A percentile compares a stretch with the other conserved stretches of the same genome.
phyloP scores from a whole-genome alignment of 2,888 invertebrate species.

The Heliconius cydno region DNA sequence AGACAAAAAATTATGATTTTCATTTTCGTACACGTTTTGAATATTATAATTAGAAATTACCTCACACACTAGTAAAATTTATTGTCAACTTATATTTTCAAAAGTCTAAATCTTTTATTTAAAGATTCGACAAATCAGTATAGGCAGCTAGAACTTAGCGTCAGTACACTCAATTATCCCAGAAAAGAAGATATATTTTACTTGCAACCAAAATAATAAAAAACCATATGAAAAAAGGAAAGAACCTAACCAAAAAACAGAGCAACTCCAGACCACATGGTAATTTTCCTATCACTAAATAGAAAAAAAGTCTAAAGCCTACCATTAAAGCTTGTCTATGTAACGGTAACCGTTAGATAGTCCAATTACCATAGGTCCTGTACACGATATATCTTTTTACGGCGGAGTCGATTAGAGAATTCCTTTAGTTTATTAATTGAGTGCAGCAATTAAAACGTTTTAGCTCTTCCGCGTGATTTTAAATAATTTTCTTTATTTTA shows the following conservation, averaged over 20 bases:
- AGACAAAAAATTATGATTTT: neutral
- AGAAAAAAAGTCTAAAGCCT: neutral
- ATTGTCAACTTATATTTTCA: neutral
- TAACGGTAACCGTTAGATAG: slow-evolving; percentile 55
- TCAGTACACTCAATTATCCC: neutral
- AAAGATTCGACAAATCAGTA: neutral
- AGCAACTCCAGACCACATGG: neutral
- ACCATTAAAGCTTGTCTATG: slow-evolving; percentile 30
- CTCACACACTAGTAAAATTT: neutral
- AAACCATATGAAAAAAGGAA: neutral
- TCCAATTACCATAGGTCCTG: slow-evolving; percentile 56
- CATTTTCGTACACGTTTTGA: too few relatives aligned
- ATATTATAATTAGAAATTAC: neutral
- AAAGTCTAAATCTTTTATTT: neutral
- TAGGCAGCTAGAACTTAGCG: neutral
- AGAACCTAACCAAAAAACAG: neutral
- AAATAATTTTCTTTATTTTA: slow-evolving; percentile 29
- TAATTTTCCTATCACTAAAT: neutral
- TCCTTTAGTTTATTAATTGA: slow-evolving; percentile 78
- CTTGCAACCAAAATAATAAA: too few relatives aligned
- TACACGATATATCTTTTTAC: slow-evolving; percentile 78
- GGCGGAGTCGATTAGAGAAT: slow-evolving; percentile 78
- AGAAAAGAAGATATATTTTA: too few relatives aligned
- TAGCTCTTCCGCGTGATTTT: slow-evolving; percentile 43
- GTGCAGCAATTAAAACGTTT: slow-evolving; percentile 70